Evolutionary conservation across 2,888 invertebrate species (phyloP).

Genomic region (Colletes collaris): DNA sequence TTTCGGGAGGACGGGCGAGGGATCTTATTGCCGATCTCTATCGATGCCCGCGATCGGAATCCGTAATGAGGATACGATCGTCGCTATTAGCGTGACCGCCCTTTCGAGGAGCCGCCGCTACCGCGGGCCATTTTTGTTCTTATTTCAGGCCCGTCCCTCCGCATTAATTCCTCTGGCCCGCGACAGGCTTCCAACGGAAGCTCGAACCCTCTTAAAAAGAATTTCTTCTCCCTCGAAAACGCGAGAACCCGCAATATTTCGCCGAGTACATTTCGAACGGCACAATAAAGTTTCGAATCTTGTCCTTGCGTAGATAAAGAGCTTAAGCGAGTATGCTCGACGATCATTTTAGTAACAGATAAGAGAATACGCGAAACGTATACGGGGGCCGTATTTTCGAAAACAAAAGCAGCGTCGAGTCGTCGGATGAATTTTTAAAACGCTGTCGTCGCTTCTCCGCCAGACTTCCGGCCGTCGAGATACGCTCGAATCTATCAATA

Average conservation of each 20-base stretch:
- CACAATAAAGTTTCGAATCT: background rate
- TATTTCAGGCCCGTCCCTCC: background rate
- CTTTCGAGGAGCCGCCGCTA: conserved; percentile 18
- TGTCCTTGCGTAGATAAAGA: background rate
- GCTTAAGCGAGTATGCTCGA: background rate
- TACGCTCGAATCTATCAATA: background rate
- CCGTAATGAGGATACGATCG: conserved; percentile 63
- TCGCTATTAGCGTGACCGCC: conserved; percentile 58
- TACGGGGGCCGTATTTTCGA: too few relatives aligned
- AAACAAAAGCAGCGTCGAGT: background rate
- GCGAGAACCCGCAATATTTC: too few relatives aligned
- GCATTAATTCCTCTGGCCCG: background rate
- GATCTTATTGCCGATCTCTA: conserved; percentile 65
- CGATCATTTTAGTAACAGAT: background rate
- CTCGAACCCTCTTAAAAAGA: too few relatives aligned
- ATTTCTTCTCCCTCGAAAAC: too few relatives aligned
- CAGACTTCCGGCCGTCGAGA: background rate
- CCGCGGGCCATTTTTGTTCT: conserved; percentile 27
- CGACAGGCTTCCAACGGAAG: too few relatives aligned
- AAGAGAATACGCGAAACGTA: background rate
- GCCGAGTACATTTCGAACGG: too few relatives aligned
- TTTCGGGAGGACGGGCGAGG: background rate
- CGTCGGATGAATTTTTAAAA: background rate
- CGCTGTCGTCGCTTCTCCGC: background rate
- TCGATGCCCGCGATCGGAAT: conserved; percentile 64